phyloP scores from a whole-genome alignment of 2,113 vertebrate species.

The Meleagris gallopavo region DNA sequence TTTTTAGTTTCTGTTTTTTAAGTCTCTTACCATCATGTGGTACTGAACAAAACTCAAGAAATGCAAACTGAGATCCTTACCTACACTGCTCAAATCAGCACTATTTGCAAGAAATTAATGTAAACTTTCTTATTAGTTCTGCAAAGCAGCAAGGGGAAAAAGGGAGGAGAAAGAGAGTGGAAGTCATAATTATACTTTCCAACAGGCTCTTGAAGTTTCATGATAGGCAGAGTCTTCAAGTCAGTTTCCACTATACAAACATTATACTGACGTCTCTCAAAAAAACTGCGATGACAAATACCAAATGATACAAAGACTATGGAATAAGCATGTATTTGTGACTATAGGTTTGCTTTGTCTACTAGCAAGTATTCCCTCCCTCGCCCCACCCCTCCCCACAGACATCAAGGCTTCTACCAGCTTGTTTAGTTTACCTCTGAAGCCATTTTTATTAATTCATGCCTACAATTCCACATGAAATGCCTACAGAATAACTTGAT shows the following conservation, averaged over 20 bases:
- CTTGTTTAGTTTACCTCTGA: background rate
- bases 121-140: background rate
- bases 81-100: background rate
- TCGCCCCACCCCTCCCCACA: background rate
- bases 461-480: background rate
- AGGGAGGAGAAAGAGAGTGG: too few species aligned
- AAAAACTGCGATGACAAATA: background rate
- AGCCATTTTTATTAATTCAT: conserved; percentile 29
- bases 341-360: background rate
- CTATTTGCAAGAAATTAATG: conserved; percentile 7
- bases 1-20: background rate
- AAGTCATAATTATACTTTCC: background rate
- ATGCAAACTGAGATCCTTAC: background rate
- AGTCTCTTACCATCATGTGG: background rate
- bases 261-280: background rate
- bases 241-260: background rate
- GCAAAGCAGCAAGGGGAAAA: background rate
- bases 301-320: background rate
- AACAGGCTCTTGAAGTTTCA: background rate
- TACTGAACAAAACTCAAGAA: background rate
- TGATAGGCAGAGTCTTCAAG: background rate
- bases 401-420: background rate
- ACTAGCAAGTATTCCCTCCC: background rate
- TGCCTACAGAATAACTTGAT: background rate
- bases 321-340: background rate